Percentiles rank a stretch among this genome's conserved stretches.
Evolutionary conservation across 2,113 vertebrate species (phyloP).

Genomic region (Eulemur rufifrons): DNA sequence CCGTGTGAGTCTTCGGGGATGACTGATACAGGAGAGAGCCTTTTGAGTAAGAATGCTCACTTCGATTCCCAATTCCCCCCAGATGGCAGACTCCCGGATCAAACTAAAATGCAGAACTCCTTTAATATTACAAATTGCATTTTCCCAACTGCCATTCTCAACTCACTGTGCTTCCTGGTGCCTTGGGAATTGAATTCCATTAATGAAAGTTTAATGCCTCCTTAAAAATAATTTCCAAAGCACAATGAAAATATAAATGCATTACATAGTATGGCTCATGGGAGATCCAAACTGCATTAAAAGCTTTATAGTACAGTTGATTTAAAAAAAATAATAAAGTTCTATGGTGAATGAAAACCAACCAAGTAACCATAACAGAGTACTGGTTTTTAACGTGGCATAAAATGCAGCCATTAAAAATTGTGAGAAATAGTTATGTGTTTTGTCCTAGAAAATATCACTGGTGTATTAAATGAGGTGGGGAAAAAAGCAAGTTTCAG

Average conservation of each 20-base stretch:
- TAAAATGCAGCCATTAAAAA: neutral
- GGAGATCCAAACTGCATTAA: slow-evolving; percentile 16
- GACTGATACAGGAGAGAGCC: neutral
- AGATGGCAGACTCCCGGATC: neutral
- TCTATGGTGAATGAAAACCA: slow-evolving; percentile 22
- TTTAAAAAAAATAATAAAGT: neutral
- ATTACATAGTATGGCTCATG: neutral
- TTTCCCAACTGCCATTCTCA: neutral
- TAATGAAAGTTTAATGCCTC: slow-evolving; percentile 7
- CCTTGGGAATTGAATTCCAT: slow-evolving; percentile 39
- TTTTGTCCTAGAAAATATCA: neutral
- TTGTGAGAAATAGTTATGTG: neutral
- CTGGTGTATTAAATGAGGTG: neutral
- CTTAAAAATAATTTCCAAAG: slow-evolving; percentile 43
- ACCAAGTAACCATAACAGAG: neutral
- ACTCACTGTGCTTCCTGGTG: neutral
- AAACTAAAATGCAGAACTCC: neutral
- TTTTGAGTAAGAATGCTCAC: neutral
- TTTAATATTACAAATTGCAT: neutral
- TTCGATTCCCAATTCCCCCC: neutral
- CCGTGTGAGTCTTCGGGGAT: neutral
- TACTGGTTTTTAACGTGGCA: neutral
- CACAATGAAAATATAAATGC: slow-evolving; percentile 12
- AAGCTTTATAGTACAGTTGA: neutral
- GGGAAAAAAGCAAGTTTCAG: neutral